phyloP scores from a whole-genome alignment of 2,888 invertebrate species.

The Mesopsocus fuscifrons region DNA sequence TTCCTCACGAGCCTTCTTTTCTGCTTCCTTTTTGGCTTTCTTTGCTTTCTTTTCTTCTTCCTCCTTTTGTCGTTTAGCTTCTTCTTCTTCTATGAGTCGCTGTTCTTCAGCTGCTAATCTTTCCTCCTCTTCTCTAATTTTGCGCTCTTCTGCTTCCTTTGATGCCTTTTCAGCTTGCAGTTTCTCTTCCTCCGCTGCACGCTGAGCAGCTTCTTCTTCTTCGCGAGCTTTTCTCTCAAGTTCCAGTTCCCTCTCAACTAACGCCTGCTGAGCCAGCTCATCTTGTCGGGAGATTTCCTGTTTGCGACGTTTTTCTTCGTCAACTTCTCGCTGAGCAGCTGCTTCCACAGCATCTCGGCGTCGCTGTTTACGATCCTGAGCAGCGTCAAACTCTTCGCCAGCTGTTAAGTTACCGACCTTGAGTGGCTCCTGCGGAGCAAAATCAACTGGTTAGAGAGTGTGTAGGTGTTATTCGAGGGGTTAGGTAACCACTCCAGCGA shows the following conservation, averaged over 20 bases:
- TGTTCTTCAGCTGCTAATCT: conserved; percentile 24
- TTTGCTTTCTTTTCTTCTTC: conserved; percentile 44
- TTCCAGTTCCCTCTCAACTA: conserved; percentile 24
- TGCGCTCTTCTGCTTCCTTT: conserved; percentile 23
- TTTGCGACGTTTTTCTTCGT: conserved; percentile 13
- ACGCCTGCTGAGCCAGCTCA: conserved; percentile 13
- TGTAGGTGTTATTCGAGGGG: background rate
- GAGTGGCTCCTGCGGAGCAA: conserved; percentile 18
- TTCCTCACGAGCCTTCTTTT: conserved; percentile 34
- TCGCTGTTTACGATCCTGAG: background rate
- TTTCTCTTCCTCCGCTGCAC: conserved; percentile 30
- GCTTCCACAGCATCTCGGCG: conserved; percentile 3
- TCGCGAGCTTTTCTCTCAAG: conserved; percentile 27
- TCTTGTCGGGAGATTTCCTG: conserved; percentile 23
- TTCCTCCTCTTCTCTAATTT: conserved; percentile 23
- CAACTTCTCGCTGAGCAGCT: conserved; percentile 10
- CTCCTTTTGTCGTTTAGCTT: conserved; percentile 41
- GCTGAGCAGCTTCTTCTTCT: conserved; percentile 27
- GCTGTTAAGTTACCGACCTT: conserved; percentile 20
- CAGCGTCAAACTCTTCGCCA: conserved; percentile 23
- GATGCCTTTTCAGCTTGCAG: conserved; percentile 22
- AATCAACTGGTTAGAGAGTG: background rate
- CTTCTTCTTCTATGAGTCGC: conserved; percentile 35
- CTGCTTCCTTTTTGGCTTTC: conserved; percentile 37
- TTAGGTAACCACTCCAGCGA: too few relatives aligned